Conservation (phyloP, 2,797 vertebrate species). For the Falco concolor region DNA sequence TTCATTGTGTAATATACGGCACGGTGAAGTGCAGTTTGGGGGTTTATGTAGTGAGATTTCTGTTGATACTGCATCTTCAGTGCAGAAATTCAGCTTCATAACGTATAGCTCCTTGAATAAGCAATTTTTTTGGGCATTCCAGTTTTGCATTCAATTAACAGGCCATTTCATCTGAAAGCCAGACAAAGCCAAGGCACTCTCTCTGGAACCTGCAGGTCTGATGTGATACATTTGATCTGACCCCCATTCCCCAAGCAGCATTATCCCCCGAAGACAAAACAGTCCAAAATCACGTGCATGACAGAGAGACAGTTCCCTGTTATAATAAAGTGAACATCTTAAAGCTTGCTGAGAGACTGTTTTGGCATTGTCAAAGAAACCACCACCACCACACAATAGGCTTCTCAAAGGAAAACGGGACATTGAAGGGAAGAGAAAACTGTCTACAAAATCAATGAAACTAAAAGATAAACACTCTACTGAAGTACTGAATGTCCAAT, state of each 20-base stretch:
- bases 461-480: slow-evolving; percentile 18
- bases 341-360: not conserved
- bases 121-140: not conserved
- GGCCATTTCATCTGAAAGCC: not conserved
- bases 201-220: not conserved
- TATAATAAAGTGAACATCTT: not conserved
- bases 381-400: not conserved
- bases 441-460: slow-evolving; percentile 42
- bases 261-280: not conserved
- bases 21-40: not conserved
- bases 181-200: not conserved
- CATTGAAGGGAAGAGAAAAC: slow-evolving; percentile 2
- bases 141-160: not conserved
- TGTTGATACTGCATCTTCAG: not conserved
- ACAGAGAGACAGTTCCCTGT: not conserved
- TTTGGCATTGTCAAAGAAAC: not conserved
- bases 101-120: not conserved
- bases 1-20: not conserved
- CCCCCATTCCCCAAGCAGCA: not conserved
- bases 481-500: not conserved
- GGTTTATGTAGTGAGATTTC: not conserved
- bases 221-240: not conserved
- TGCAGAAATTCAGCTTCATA: not conserved
- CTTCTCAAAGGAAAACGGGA: not conserved
- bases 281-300: not conserved